Conservation (phyloP, 1,140 invertebrate species). For the Laupala kohalensis region DNA sequence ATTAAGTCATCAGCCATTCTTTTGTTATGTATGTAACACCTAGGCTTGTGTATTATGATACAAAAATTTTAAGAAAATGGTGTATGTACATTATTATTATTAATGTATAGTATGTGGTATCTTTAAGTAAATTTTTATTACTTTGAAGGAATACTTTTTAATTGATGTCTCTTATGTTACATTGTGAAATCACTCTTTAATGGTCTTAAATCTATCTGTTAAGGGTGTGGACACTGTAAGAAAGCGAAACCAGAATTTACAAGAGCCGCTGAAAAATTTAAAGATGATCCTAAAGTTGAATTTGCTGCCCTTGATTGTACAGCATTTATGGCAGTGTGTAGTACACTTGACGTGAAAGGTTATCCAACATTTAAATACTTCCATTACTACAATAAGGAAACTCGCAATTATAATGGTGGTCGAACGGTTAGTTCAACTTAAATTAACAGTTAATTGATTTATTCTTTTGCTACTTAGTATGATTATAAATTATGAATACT, state of each 20-base stretch:
- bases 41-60: too few relatives aligned
- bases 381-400: constrained; percentile 61
- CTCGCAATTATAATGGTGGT: constrained; percentile 52
- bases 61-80: too few relatives aligned
- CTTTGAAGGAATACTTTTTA: too few relatives aligned
- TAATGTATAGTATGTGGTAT: too few relatives aligned
- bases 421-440: constrained; percentile 47
- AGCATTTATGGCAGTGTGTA: constrained; percentile 45
- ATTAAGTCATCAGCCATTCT: too few relatives aligned
- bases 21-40: too few relatives aligned
- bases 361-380: constrained; percentile 84
- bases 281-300: constrained; percentile 54
- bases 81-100: too few relatives aligned
- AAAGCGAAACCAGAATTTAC: constrained; percentile 74
- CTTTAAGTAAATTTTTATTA: too few relatives aligned
- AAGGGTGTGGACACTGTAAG: constrained; percentile 88
- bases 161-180: too few relatives aligned
- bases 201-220: constrained; percentile 18
- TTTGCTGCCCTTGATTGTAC: constrained; percentile 81
- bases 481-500: neutral
- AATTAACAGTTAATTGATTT: too few relatives aligned
- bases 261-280: constrained; percentile 56
- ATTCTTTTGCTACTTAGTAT: too few relatives aligned
- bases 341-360: constrained; percentile 56
- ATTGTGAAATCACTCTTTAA: too few relatives aligned